Base-by-base conservation (phyloP, 2,797 vertebrate genomes). In the Pantherophis alleghaniensis region DNA sequence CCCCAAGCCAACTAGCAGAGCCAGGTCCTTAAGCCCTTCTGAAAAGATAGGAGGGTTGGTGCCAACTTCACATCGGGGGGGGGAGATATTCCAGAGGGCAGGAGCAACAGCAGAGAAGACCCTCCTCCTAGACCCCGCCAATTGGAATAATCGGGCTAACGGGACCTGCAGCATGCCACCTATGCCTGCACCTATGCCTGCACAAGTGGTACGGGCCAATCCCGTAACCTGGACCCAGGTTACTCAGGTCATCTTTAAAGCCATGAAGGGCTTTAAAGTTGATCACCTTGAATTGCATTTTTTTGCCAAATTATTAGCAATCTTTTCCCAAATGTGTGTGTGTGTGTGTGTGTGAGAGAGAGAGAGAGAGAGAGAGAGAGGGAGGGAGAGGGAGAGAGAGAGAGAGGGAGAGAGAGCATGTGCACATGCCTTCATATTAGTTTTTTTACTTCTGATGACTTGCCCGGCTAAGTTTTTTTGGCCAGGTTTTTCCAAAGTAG, bases 371-470 rank as follows among this genome's bases (percentile, higher is more conserved):
- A 24, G 59, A 10, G 59, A 61, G 60, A 24, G 60, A 61, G 22
- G 2, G 26, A 0, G 26, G 4, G 26, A 0, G 11, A 0, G 22
- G 10, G 59, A 3, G 59, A 1, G 59, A 26, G 22, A 3, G 61
- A 10, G 59, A 10, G 22, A 3, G 61, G 1, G 26, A 13, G 26
- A 1, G 11, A 1, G 28, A 13, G 61, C 4, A 4, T n/a, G 61
- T 12, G 1, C 26, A n/a, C n/a, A 74, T 83, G 37, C 74, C 20
- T 83, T 47, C 74, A 12, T 42, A 5, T 47, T 42, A 12, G 9
- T 83, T 22, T 83, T 42, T 83, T 83, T 42, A 47, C 20, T 83
- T 24, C 9, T 83, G 20, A 42, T 32, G n/a, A 74, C 16, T 26
- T 24, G 9, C 9, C 74, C 47, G 74, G 3, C 37, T 42, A 20